A percentile compares a stretch with the other conserved stretches of the same genome.
Conservation (phyloP, 2,113 vertebrate species). For the Equus quagga region DNA sequence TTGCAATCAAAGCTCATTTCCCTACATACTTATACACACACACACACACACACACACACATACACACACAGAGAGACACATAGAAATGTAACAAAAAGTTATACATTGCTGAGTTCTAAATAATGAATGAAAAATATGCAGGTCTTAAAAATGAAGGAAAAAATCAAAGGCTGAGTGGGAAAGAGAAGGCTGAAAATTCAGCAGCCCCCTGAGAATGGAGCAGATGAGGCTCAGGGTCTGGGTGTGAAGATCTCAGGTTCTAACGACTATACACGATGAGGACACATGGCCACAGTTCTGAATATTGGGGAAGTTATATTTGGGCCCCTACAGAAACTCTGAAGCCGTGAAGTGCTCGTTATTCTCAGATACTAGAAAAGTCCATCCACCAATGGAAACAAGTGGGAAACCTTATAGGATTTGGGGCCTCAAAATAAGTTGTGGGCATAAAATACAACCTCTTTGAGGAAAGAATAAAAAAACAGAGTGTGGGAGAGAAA, state of each 20-base stretch:
- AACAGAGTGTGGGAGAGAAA: neutral
- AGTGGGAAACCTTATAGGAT: neutral
- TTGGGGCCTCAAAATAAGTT: neutral
- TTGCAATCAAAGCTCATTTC: neutral
- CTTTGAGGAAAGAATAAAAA: neutral
- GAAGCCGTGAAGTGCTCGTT: neutral
- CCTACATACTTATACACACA: too few relatives aligned
- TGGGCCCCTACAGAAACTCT: neutral
- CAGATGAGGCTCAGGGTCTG: neutral
- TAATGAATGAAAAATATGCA: neutral
- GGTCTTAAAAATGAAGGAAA: neutral
- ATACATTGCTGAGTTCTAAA: neutral
- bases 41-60: neutral
- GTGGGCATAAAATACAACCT: neutral
- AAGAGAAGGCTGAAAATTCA: neutral
- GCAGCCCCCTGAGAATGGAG: accelerated
- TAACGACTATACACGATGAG: neutral
- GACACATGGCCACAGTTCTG: neutral
- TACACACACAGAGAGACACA: neutral
- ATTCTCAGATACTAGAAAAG: neutral
- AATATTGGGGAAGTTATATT: neutral
- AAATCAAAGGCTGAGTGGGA: neutral
- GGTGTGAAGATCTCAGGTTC: neutral
- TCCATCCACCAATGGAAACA: neutral
- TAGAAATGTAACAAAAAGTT: neutral